A percentile compares a stretch with the other conserved stretches of the same genome.
These are phyloP conservation scores for Trematomus loennbergii DNA, from an alignment of 2,113 vertebrate species.

Conservation along the genomic window DNA sequence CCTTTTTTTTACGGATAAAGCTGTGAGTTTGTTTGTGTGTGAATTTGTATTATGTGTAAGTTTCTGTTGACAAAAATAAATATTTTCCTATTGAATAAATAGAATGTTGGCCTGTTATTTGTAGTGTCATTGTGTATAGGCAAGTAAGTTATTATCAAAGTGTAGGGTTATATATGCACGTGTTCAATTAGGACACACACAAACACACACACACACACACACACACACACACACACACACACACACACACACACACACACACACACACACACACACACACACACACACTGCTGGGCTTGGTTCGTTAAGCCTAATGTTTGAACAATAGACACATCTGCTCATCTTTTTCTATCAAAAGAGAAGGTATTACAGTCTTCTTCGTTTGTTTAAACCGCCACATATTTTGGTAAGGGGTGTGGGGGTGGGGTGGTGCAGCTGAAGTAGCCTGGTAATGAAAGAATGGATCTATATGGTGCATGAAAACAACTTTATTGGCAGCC, in stretches of 20 bases:
- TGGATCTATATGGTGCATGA: slow-evolving; percentile 9
- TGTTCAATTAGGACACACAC: slow-evolving; percentile 36
- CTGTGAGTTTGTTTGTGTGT: not conserved
- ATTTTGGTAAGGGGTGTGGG: slow-evolving; percentile 25
- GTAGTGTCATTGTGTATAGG: too few species aligned
- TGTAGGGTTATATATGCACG: slow-evolving; percentile 29
- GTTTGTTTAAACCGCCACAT: slow-evolving; percentile 81
- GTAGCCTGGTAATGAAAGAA: slow-evolving; percentile 22
- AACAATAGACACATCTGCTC: slow-evolving; percentile 95
- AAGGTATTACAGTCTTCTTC: slow-evolving; percentile 67
- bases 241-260: slow-evolving; percentile 26
- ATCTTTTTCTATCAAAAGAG: slow-evolving; percentile 77
- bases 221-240: slow-evolving; percentile 47
- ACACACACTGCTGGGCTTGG: slow-evolving; percentile 81
- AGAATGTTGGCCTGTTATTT: slow-evolving; percentile 13
- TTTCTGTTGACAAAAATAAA: slow-evolving; percentile 41
- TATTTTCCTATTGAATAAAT: not conserved
- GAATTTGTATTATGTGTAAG: not conserved
- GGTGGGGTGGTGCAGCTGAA: slow-evolving; percentile 25
- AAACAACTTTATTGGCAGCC: slow-evolving; percentile 9
- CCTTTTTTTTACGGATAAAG: not conserved
- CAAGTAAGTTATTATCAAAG: not conserved
- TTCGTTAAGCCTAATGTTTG: slow-evolving; percentile 89
- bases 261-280: slow-evolving; percentile 40
- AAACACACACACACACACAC: slow-evolving; percentile 32